Percentiles rank a stretch among this genome's conserved stretches.
Conservation (phyloP, 2,888 invertebrate genomes). For the Antheraea yamamai region DNA sequence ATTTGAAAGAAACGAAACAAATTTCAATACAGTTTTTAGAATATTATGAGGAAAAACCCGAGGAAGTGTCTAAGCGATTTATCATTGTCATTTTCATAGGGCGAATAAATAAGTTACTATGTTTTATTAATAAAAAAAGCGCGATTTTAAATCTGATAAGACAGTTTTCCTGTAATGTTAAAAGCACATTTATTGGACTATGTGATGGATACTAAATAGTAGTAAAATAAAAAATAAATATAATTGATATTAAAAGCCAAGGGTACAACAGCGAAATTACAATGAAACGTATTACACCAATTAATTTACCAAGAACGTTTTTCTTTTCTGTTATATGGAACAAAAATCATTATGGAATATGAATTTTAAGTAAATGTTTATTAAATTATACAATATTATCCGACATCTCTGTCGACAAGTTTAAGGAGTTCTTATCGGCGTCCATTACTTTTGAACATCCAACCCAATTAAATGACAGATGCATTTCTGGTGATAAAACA, state of each 20-base stretch:
- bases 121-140: too few species aligned
- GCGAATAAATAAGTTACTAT: too few species aligned
- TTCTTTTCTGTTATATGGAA: background rate
- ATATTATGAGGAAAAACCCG: too few species aligned
- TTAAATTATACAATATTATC: background rate
- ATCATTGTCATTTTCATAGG: too few species aligned
- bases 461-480: slow-evolving; percentile 45
- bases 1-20: too few species aligned
- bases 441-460: slow-evolving; percentile 22
- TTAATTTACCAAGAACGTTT: background rate
- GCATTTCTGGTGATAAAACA: slow-evolving; percentile 46
- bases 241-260: background rate
- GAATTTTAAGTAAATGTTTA: background rate
- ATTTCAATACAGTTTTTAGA: too few species aligned
- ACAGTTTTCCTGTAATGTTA: too few species aligned
- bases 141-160: too few species aligned
- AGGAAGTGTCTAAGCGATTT: too few species aligned
- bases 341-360: background rate
- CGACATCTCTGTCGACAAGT: slow-evolving; percentile 8
- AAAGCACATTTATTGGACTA: too few species aligned
- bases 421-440: slow-evolving; percentile 15
- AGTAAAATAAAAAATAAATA: background rate
- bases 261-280: background rate
- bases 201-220: background rate
- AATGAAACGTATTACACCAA: background rate